Evolutionary conservation across 2,113 vertebrate genomes (phyloP).

Genomic region (Cochlearius cochlearius): DNA sequence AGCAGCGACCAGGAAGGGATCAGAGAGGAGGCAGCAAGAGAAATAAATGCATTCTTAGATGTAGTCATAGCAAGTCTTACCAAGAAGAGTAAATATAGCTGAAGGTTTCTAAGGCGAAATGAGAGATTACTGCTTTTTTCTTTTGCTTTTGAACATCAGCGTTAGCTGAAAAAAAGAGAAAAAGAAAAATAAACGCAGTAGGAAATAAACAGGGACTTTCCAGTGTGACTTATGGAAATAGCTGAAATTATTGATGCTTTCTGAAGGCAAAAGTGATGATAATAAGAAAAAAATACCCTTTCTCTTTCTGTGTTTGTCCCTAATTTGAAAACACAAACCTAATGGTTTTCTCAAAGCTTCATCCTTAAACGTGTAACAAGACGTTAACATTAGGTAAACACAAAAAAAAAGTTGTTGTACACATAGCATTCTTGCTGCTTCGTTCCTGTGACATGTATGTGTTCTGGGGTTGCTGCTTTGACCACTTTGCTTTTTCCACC

Average conservation of each 20-base stretch:
- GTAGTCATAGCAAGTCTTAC: neutral
- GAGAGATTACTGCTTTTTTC: neutral
- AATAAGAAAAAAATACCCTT: neutral
- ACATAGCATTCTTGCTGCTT: rapidly evolving
- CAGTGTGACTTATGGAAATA: neutral
- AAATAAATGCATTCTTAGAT: neutral
- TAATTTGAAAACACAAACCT: neutral
- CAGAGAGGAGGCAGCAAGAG: neutral
- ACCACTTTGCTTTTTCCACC: neutral
- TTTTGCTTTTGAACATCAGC: neutral
- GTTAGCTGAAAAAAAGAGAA: neutral
- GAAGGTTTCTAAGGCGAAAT: neutral
- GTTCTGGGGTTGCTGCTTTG: neutral
- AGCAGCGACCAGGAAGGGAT: neutral
- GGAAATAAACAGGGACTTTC: neutral
- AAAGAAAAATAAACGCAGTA: neutral
- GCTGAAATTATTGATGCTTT: neutral
- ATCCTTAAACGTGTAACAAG: neutral
- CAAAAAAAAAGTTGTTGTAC: neutral
- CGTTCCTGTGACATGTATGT: rapidly evolving
- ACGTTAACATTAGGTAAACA: neutral
- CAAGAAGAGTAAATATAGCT: neutral
- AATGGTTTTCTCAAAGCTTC: neutral
- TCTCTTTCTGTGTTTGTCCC: neutral
- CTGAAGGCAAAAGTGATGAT: neutral